Evolutionary conservation across 2,888 invertebrate genomes (phyloP), one percentile per base, ranked within the genome.

Genomic region (Capitulum mitella): DNA sequence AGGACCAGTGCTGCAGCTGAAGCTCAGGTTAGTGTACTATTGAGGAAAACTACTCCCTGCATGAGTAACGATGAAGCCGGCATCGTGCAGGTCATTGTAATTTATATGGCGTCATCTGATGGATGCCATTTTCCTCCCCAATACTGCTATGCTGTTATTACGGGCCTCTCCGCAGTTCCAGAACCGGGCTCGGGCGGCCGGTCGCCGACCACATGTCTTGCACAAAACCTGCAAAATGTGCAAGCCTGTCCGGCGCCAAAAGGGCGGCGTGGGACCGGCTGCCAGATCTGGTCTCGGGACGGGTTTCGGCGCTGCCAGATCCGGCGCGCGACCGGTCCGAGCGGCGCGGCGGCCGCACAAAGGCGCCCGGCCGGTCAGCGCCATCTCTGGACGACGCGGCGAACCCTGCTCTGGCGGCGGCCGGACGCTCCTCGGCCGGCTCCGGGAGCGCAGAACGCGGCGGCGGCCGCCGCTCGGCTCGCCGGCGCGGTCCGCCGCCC

Each of bases 261-360:
- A 51, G 29, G 10, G 29, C 58, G 58, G 58, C 10, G 12, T 12
- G 29, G 16, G 29, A 29, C 51, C 51, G 51, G 51, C 29, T 61
- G 58, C 58, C 58, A 61, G 58, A 61, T 61, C 58, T 29, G 29
- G 58, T 3, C 16, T 16, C 26, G 29, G 58, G 29, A 61, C 58
- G 12, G 58, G 58, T 61, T 61, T 61, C 14, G 12, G 58, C 58
- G 58, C 58, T 61, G 58, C 58, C 58, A 61, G 29, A 61, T 61
- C 12, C 14, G 10, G 12, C 12, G 58, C 29, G n/a, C 29, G 58
- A 61, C 58, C 29, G 58, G 58, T 29, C 58, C 10, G 10, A 26
- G 29, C 58, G 58, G 29, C 51, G 29, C 58, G 12, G 58, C 58
- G 58, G 26, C 51, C 29, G 58, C 14, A 61, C 58, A 61, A 61